Conservation (phyloP, 1,140 invertebrate species). For the Xylocopa sonorina region DNA sequence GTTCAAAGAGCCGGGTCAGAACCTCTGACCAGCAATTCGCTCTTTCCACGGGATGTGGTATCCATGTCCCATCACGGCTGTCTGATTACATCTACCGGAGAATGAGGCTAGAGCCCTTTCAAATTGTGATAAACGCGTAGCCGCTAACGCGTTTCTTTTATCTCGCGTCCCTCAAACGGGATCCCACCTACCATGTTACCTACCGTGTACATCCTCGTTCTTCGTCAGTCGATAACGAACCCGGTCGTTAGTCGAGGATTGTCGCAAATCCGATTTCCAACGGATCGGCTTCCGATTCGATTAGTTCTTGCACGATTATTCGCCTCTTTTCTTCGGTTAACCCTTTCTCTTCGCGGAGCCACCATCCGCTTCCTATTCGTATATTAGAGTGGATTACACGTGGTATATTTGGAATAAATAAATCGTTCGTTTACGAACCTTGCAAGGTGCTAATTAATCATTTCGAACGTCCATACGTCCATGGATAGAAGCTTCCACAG, state of each 20-base stretch:
- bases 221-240: slow-evolving; percentile 13
- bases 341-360: no score
- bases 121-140: slow-evolving; percentile 40
- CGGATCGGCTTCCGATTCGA: slow-evolving; percentile 2
- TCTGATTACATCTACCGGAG: slow-evolving; percentile 20
- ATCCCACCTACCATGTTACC: background rate
- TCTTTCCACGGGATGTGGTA: background rate
- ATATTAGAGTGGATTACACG: no score
- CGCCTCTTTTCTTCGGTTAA: background rate
- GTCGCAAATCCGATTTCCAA: slow-evolving; percentile 10
- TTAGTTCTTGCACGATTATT: background rate
- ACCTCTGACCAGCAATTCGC: background rate
- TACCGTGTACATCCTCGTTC: background rate
- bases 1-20: background rate
- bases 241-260: slow-evolving; percentile 25
- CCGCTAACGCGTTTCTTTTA: slow-evolving; percentile 43
- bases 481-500: no score
- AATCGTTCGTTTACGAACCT: no score
- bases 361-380: no score
- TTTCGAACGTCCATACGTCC: no score
- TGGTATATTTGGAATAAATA: no score
- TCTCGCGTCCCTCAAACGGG: slow-evolving; percentile 2
- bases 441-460: no score
- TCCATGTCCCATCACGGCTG: background rate
- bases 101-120: slow-evolving; percentile 18